phyloP scores from a whole-genome alignment of 2,888 invertebrate species.

The Eupithecia subumbrata region DNA sequence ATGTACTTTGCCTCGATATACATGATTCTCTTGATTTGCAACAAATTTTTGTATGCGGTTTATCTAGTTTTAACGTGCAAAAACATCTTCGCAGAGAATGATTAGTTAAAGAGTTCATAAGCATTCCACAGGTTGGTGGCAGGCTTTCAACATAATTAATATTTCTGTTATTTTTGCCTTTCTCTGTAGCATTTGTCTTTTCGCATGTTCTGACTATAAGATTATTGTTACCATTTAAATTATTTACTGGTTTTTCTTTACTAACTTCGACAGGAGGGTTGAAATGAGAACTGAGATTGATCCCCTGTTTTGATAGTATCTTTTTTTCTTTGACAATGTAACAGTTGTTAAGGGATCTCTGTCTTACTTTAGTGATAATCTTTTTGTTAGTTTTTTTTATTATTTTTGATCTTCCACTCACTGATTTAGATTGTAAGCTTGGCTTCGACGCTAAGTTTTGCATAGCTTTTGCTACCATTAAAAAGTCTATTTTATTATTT shows the following conservation, averaged over 20 bases:
- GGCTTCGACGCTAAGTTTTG: not conserved
- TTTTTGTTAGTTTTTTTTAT: not conserved
- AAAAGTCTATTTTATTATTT: not conserved
- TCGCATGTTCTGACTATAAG: not conserved
- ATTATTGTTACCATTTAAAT: not conserved
- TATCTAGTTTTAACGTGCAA: conserved; percentile 54
- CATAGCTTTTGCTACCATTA: conserved; percentile 4
- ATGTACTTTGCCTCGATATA: not conserved
- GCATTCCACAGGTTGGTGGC: conserved; percentile 47
- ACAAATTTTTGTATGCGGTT: conserved; percentile 35
- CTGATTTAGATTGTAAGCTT: conserved; percentile 5
- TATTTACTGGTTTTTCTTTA: not conserved
- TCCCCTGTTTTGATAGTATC: not conserved
- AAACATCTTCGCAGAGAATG: conserved; percentile 52
- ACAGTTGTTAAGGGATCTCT: not conserved
- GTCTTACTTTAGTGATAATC: not conserved
- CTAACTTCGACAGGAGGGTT: not conserved
- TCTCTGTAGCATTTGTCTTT: not conserved
- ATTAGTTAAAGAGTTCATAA: conserved; percentile 44
- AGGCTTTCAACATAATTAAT: conserved; percentile 32
- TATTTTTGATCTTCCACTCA: not conserved
- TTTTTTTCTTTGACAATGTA: not conserved
- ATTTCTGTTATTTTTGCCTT: not conserved
- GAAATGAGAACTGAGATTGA: not conserved
- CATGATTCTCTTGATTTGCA: not conserved